phyloP scores from a whole-genome alignment of 2,113 vertebrate genomes.

The Numenius arquata region DNA sequence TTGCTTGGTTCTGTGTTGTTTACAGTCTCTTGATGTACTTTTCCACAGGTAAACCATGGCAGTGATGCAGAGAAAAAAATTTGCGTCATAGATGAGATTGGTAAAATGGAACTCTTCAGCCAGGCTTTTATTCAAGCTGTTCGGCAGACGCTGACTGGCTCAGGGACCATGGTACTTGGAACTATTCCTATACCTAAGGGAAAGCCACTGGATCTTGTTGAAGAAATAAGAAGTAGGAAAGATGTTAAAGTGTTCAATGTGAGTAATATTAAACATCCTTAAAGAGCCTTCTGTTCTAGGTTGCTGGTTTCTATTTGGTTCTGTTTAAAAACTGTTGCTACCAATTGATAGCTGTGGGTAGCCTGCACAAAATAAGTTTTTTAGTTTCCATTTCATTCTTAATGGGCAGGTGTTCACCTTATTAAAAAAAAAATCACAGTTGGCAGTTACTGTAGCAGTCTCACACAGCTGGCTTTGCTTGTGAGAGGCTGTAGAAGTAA shows the following conservation, averaged over 20 bases:
- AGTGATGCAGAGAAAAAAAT: constrained; percentile 67
- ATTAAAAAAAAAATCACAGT: background rate
- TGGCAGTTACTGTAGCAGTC: background rate
- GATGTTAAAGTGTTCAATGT: constrained; percentile 89
- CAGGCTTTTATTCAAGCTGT: constrained; percentile 86
- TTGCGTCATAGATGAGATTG: constrained; percentile 92
- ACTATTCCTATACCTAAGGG: constrained; percentile 90
- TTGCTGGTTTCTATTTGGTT: background rate
- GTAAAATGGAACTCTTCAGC: constrained; percentile 98
- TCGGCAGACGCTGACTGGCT: constrained; percentile 73
- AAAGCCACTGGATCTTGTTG: constrained; percentile 86
- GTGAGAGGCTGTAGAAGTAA: constrained; percentile 8
- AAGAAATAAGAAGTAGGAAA: constrained; percentile 84
- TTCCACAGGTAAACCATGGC: constrained; percentile 65
- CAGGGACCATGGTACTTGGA: constrained; percentile 80
- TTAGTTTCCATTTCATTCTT: constrained; percentile 25
- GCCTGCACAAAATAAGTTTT: background rate
- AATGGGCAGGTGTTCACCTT: constrained; percentile 57
- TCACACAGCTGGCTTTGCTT: constrained; percentile 43
- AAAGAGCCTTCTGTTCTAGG: constrained; percentile 17
- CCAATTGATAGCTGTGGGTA: background rate
- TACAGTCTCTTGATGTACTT: background rate
- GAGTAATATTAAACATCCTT: constrained; percentile 68
- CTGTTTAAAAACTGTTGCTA: background rate
- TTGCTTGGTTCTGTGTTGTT: background rate